Percentiles rank a stretch among this genome's conserved stretches.
phyloP scores from a whole-genome alignment of 2,888 invertebrate species.

The Liodrosophila aerea region DNA sequence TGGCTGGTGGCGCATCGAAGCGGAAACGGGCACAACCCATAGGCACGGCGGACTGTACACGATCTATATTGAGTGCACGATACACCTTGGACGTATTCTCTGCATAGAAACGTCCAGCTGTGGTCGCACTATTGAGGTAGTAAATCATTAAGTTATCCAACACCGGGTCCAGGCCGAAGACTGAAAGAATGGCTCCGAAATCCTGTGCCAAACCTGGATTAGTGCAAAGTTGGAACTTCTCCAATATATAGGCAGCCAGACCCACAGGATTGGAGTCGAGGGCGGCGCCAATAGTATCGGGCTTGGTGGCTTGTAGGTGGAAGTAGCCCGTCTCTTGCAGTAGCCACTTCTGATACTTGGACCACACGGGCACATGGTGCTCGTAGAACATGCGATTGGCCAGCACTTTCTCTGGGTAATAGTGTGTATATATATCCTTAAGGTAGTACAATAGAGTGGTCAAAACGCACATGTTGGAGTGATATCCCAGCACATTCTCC shows the following conservation, averaged over 20 bases:
- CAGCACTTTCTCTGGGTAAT: slow-evolving; percentile 82
- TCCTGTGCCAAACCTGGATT: slow-evolving; percentile 85
- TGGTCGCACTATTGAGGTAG: slow-evolving; percentile 87
- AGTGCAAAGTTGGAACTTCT: slow-evolving; percentile 90
- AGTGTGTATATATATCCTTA: slow-evolving; percentile 83
- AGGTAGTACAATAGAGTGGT: slow-evolving; percentile 75
- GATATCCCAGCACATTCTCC: slow-evolving; percentile 84
- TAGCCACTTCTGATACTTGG: slow-evolving; percentile 57
- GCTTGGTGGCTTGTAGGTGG: slow-evolving; percentile 93
- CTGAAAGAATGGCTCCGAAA: slow-evolving; percentile 80
- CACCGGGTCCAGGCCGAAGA: slow-evolving; percentile 83
- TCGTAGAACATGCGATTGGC: slow-evolving; percentile 84
- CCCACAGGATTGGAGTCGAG: slow-evolving; percentile 86
- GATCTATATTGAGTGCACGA: slow-evolving; percentile 61
- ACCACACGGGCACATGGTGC: slow-evolving; percentile 83
- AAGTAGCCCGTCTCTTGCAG: slow-evolving; percentile 85
- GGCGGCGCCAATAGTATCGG: slow-evolving; percentile 89
- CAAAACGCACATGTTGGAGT: slow-evolving; percentile 86
- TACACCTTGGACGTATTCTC: slow-evolving; percentile 83
- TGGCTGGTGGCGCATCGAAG: slow-evolving; percentile 85
- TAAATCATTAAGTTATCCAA: slow-evolving; percentile 92
- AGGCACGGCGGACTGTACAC: slow-evolving; percentile 87
- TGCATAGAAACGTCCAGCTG: slow-evolving; percentile 87
- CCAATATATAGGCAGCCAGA: slow-evolving; percentile 93
- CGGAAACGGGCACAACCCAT: slow-evolving; percentile 89